Evolutionary conservation across 2,888 invertebrate species (phyloP).

Genomic region (Lithosia quadra): DNA sequence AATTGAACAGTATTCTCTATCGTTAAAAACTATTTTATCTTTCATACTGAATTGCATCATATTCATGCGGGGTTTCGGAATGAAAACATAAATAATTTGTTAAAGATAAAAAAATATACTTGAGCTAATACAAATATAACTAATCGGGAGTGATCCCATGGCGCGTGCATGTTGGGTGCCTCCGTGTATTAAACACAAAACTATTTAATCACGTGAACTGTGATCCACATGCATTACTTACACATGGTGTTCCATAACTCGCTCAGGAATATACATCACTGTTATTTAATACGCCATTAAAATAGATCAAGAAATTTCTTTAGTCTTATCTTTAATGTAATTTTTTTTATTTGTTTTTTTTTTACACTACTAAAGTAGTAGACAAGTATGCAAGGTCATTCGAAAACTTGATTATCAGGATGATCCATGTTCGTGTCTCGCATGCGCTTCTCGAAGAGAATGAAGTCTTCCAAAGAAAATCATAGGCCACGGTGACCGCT

Average conservation of each 20-base stretch:
- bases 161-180: constrained; percentile 56
- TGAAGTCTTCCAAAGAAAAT: too few relatives aligned
- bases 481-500: too few relatives aligned
- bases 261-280: neutral
- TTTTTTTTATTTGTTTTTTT: neutral
- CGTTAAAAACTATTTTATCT: neutral
- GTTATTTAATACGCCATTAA: constrained; percentile 11
- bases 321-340: neutral
- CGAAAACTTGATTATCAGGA: too few relatives aligned
- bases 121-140: constrained; percentile 9
- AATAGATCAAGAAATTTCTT: neutral
- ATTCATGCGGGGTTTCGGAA: neutral
- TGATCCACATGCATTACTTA: constrained; percentile 53
- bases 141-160: constrained; percentile 28
- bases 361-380: too few relatives aligned
- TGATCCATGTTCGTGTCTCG: too few relatives aligned
- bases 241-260: constrained; percentile 54
- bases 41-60: neutral
- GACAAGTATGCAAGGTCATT: too few relatives aligned
- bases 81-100: neutral
- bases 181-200: constrained; percentile 60
- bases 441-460: too few relatives aligned
- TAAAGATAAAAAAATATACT: neutral
- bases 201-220: constrained; percentile 63
- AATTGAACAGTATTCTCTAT: too few relatives aligned